Percentiles rank a stretch among this genome's conserved stretches.
These are phyloP conservation scores for Psylliodes chrysocephalus DNA, from an alignment of 2,888 invertebrate species.

Conservation along the genomic window DNA sequence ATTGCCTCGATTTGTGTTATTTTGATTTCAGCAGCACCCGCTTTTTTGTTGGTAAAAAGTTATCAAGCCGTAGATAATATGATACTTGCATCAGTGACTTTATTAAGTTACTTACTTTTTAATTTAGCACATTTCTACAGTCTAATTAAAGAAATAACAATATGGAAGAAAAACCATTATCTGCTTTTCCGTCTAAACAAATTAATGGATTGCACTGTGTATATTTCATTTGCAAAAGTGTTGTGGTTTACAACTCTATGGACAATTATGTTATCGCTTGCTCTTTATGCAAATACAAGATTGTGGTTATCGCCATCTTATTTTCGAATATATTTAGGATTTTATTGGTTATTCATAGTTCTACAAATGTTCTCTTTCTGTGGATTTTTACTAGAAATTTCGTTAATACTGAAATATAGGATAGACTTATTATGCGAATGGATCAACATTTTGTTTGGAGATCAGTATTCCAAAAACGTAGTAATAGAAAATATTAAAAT, in stretches of 20 bases:
- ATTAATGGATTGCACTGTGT: neutral
- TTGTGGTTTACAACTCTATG: neutral
- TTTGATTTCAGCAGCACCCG: too few species aligned
- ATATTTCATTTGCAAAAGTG: neutral
- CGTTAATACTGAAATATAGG: neutral
- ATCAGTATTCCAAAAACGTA: too few species aligned
- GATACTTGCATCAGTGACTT: too few species aligned
- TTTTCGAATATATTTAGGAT: neutral
- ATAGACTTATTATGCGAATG: neutral
- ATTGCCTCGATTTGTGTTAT: neutral
- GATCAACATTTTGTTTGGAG: too few species aligned
- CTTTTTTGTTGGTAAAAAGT: too few species aligned
- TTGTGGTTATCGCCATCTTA: neutral
- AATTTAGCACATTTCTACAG: neutral
- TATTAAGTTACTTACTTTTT: neutral
- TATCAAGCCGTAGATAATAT: too few species aligned
- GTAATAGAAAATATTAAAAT: too few species aligned
- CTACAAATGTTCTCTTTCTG: neutral
- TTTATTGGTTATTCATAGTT: neutral
- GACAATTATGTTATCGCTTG: neutral
- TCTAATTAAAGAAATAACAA: neutral
- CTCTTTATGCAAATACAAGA: neutral
- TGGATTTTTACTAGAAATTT: slow-evolving; percentile 1
- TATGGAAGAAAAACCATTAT: neutral
- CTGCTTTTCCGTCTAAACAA: neutral